Percentiles rank a stretch among this genome's conserved stretches.
Conservation (phyloP, 2,113 vertebrate genomes). For the Vulpes ferrilata region DNA sequence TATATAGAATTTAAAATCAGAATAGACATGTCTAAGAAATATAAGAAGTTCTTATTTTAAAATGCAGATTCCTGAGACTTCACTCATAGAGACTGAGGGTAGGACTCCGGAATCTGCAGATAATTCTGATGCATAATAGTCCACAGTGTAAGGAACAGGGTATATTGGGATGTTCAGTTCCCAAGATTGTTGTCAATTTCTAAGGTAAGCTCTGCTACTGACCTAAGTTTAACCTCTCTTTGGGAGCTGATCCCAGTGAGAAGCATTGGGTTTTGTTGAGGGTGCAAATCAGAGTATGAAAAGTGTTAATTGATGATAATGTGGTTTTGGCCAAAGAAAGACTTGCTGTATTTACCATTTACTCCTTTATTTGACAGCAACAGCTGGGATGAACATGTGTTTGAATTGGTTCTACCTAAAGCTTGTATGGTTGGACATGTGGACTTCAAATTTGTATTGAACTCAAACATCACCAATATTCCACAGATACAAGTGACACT, state of each 20-base stretch:
- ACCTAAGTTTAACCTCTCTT: neutral
- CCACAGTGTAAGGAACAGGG: neutral
- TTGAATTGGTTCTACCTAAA: slow-evolving; percentile 98
- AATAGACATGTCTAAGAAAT: neutral
- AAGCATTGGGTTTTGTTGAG: neutral
- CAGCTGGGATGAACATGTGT: slow-evolving; percentile 99
- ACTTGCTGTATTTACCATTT: slow-evolving; percentile 63
- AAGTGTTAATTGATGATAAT: slow-evolving; percentile 23
- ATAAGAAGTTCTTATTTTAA: slow-evolving; percentile 32
- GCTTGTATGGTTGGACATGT: slow-evolving; percentile 99
- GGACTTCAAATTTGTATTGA: slow-evolving; percentile 99
- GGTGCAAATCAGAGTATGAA: neutral
- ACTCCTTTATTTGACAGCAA: slow-evolving; percentile 88
- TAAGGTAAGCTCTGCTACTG: neutral
- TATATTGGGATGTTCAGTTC: neutral
- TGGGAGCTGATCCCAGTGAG: neutral
- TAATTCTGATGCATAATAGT: neutral
- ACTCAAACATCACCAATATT: slow-evolving; percentile 98
- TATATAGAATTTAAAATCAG: neutral
- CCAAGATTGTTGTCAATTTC: neutral
- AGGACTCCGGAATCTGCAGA: neutral
- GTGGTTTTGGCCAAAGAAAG: neutral
- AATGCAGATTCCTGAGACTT: neutral
- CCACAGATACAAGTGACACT: slow-evolving; percentile 99
- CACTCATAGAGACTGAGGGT: neutral